Evolutionary conservation across 2,797 vertebrate species (phyloP).

Genomic region (Acanthurus leucopareius): DNA sequence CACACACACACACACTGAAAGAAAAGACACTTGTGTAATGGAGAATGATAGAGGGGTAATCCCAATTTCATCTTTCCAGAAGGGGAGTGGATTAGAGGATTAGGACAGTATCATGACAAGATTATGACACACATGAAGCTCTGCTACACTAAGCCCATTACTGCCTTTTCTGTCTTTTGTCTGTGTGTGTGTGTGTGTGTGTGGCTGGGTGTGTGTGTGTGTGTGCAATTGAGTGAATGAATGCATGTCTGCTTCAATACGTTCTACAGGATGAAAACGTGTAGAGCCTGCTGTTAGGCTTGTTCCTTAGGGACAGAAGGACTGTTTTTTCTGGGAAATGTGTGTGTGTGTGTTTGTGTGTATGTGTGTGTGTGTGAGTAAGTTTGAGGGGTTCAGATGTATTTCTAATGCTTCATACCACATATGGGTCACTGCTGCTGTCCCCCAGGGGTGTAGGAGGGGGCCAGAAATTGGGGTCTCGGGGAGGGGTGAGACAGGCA

Average conservation of each 20-base stretch:
- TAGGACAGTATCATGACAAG: conserved; percentile 83
- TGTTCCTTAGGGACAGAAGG: conserved; percentile 48
- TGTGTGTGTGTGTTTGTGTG: conserved; percentile 26
- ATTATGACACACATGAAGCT: conserved; percentile 79
- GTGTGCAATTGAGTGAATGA: conserved; percentile 53
- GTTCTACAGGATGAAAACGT: conserved; percentile 74
- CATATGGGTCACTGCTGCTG: conserved; percentile 76
- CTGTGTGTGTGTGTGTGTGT: neutral
- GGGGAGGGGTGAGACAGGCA: conserved; percentile 8
- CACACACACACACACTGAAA: conserved; percentile 40
- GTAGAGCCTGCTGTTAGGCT: conserved; percentile 56
- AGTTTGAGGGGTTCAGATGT: conserved; percentile 76
- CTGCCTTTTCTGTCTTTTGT: conserved; percentile 60
- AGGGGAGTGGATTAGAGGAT: conserved; percentile 80
- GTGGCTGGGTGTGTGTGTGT: neutral
- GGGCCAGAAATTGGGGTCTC: conserved; percentile 50
- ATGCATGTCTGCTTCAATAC: conserved; percentile 45
- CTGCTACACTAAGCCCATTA: conserved; percentile 75
- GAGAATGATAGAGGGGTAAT: conserved; percentile 75
- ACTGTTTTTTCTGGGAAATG: conserved; percentile 10
- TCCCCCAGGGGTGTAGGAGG: conserved; percentile 53
- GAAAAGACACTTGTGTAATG: conserved; percentile 67
- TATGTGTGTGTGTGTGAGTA: conserved; percentile 16
- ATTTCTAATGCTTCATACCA: conserved; percentile 71
- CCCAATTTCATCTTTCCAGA: conserved; percentile 78